Evolutionary conservation across 1,140 invertebrate species (phyloP), one percentile per base, ranked within the genome.

Genomic region (Drosophila sp.): DNA sequence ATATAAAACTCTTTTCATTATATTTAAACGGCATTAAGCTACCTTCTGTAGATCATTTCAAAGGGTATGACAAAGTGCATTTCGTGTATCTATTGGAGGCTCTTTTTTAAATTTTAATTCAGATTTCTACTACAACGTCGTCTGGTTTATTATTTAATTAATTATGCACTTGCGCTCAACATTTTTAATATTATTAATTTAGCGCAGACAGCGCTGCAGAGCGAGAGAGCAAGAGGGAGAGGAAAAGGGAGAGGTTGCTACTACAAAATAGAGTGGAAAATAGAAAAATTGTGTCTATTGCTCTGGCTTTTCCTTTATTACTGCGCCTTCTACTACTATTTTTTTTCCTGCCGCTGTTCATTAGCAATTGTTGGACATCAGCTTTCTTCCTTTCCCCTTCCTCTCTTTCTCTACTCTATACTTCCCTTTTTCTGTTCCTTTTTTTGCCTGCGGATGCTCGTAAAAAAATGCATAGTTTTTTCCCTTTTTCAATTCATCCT

Each of bases 131-230:
- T 62, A 18, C 13, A 69, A 25, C 56, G 13, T 32, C 46, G 65
- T 66, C 69, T 66, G 53, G 69, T 32, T 66, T 66, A 66, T 72
- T 65, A 72, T 66, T 72, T 53, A 72, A 72, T 72, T 72, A 72
- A 72, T 72, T 66, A 66, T 66, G 43, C 48, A 66, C 69, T 72
- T 57, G 62, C 69, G 62, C 62, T 58, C 51, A 51, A 58, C 69
- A 72, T 58, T 43, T 48, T 66, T 27, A 57, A 58, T 57, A 65
- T 58, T 66, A 72, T 70, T 70, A 70, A 70, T 63, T 70, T 70
- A 70, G 48, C 66, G 32, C 32, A 32, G 58, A 51, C 59, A 34
- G 38, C 4, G 7, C 7, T 14, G 13, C 14, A 11, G 25, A 57
- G 13, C 1, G 2, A 43, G 4, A 34, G 34, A 40, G n/a, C 14